A percentile compares a stretch with the other conserved stretches of the same genome.
Conservation (phyloP, 2,113 vertebrate species). For the Struthidea cinerea region DNA sequence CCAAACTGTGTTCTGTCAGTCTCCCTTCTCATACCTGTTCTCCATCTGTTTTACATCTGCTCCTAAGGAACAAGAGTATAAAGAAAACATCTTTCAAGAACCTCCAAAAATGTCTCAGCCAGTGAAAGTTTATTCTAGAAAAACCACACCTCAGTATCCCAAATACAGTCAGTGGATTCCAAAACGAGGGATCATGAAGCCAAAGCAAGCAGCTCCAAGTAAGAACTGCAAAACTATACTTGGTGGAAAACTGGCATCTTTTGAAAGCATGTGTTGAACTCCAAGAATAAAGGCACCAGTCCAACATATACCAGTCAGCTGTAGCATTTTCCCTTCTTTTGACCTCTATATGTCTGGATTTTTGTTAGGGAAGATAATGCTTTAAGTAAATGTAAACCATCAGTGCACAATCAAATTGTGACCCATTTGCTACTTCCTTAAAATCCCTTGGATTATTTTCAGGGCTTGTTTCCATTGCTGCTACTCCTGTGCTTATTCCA, state of each 20-base stretch:
- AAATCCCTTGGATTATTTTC: slow-evolving; percentile 24
- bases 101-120: slow-evolving; percentile 61
- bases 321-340: slow-evolving; percentile 24
- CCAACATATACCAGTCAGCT: slow-evolving; percentile 49
- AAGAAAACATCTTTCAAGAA: slow-evolving; percentile 77
- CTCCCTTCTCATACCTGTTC: slow-evolving; percentile 43
- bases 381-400: neutral
- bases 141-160: slow-evolving; percentile 54
- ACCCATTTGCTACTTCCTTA: slow-evolving; percentile 12
- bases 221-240: slow-evolving; percentile 67
- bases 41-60: slow-evolving; percentile 57
- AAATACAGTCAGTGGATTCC: slow-evolving; percentile 54
- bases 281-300: slow-evolving; percentile 39
- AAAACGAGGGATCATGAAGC: slow-evolving; percentile 60
- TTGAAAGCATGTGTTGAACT: slow-evolving; percentile 56
- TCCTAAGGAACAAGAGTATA: slow-evolving; percentile 81
- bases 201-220: slow-evolving; percentile 79
- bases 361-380: slow-evolving; percentile 41
- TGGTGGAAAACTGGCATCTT: slow-evolving; percentile 66
- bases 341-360: slow-evolving; percentile 42
- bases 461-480: slow-evolving; percentile 12
- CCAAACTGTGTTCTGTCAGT: neutral
- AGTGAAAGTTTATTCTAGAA: slow-evolving; percentile 70
- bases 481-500: neutral
- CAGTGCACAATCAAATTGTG: neutral